phyloP scores from a whole-genome alignment of 2,797 vertebrate species.

The Tamandua tetradactyla region DNA sequence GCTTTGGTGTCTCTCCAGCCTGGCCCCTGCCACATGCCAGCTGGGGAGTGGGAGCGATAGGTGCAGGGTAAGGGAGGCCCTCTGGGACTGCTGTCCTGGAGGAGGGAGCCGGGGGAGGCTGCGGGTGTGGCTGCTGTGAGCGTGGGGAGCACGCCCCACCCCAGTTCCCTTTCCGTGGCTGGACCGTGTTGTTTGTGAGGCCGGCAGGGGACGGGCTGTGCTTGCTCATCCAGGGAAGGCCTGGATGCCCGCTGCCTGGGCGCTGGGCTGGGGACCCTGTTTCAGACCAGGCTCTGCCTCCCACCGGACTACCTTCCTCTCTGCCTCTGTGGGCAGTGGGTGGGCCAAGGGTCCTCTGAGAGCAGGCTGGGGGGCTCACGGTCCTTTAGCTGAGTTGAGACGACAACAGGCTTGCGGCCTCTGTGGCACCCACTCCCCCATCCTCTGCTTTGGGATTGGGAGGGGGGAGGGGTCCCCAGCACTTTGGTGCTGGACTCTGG shows the following conservation, averaged over 20 bases:
- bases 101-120: background rate
- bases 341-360: background rate
- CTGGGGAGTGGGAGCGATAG: background rate
- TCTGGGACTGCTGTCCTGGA: no score
- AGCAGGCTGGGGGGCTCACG: background rate
- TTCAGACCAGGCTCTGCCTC: background rate
- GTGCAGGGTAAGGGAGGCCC: no score
- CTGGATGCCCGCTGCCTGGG: no score
- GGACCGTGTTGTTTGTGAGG: background rate
- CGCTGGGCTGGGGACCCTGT: background rate
- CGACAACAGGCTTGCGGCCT: background rate
- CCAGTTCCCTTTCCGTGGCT: background rate
- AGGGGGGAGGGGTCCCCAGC: no score
- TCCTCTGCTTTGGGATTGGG: background rate
- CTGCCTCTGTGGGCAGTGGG: no score
- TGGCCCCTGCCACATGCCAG: background rate
- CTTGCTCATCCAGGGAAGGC: no score
- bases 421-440: no score
- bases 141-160: background rate
- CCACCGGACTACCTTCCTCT: background rate
- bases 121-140: background rate
- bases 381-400: background rate
- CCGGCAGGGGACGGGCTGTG: no score
- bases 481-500: no score
- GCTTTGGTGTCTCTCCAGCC: no score